phyloP scores from a whole-genome alignment of 2,113 vertebrate species.

The Struthidea cinerea region DNA sequence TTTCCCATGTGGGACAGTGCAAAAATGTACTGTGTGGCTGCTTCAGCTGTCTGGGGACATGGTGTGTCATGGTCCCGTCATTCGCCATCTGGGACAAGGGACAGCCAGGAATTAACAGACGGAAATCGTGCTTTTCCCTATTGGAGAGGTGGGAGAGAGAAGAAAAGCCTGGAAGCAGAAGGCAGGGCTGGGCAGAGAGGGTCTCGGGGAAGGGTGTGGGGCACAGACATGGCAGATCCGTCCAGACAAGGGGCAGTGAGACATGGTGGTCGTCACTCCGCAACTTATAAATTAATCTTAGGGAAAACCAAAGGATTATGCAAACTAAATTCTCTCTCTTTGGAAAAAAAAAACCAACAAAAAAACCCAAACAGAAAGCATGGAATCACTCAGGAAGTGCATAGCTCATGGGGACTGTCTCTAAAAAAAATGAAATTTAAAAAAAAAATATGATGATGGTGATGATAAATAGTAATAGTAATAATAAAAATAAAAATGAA shows the following conservation, averaged over 20 bases:
- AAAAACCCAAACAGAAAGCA: neutral
- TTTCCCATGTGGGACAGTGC: neutral
- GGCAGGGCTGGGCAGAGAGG: neutral
- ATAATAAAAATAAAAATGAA: neutral
- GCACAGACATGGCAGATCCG: neutral
- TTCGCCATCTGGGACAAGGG: neutral
- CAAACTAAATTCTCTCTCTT: neutral
- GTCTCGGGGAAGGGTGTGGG: neutral
- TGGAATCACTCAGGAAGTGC: neutral
- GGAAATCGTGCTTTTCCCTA: neutral
- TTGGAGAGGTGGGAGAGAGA: neutral
- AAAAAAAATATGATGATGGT: neutral
- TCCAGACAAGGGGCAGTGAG: constrained; percentile 4
- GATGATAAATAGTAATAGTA: neutral
- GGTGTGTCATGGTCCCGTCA: neutral
- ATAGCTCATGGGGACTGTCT: neutral
- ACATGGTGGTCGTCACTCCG: neutral
- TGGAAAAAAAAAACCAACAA: neutral
- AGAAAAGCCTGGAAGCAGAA: constrained; percentile 2
- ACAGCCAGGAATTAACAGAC: neutral
- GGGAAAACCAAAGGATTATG: neutral
- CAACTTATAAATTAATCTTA: neutral
- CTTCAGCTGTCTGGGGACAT: neutral
- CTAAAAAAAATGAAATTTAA: neutral
- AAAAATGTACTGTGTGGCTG: neutral